Base-by-base conservation (phyloP, 1,140 invertebrate genomes). In the Achroia grisella region DNA sequence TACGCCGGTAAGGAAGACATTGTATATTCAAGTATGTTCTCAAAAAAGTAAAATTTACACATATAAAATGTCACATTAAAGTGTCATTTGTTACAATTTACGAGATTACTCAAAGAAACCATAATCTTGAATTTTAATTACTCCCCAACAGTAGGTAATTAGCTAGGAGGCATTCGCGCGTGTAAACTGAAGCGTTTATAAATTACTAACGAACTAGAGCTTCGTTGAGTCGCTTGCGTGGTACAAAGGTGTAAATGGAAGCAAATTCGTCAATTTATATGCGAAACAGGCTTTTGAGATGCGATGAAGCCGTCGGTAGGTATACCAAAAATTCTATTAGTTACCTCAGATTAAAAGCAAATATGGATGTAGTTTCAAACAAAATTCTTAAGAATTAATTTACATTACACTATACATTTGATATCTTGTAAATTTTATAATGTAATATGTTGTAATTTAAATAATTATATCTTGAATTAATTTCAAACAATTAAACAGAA, bases 201-300 rank as follows among this genome's bases (percentile, higher is more conserved):
- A 73, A 82, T 72, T 71, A 74, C 70, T 71, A 73, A 77, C 73
- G 56, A 74, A 65, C 58, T 71, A 53, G 44, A 60, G 54, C 52
- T 52, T 34, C 47, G 62, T 53, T 55, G 47, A 62, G 55, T 56
- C 52, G 50, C 61, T 51, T 72, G 68, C 62, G 64, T 69, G 69
- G 56, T 59, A 67, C 60, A 63, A 70, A 78, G 69, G 76, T 77
- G 78, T 77, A 78, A 81, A 80, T 80, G 72, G 72, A 76, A 61
- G 73, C 70, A 82, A 84, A 84, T 84, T 80, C 66, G 69, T 79
- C 80, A 82, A 84, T 84, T 79, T 82, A 82, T 82, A 84, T 84
- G 80, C 80, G 76, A 71, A 78, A 70, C 80, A 76, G 48, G 17
- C 72, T 74, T 81, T 78, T 77, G 76, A 76, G 67, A 69, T 62